Conservation (phyloP, 2,113 vertebrate genomes). For the Phocoena sinus region DNA sequence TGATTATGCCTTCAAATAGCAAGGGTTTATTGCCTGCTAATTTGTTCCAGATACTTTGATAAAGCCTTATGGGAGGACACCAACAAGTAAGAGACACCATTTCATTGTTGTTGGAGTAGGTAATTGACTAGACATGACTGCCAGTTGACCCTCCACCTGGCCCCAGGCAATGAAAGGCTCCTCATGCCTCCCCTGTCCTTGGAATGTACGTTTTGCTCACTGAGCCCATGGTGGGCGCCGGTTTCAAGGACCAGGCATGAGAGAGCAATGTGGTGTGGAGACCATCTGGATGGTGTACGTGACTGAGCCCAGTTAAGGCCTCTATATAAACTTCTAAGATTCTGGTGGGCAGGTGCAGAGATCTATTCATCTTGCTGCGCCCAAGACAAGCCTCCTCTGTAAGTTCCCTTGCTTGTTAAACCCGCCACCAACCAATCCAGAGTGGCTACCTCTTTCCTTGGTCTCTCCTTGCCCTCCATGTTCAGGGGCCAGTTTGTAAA, state of each 20-base stretch:
- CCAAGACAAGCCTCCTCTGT: not conserved
- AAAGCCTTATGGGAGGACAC: not conserved
- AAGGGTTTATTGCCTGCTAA: not conserved
- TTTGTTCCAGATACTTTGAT: not conserved
- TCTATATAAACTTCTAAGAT: not conserved
- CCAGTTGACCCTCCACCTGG: fast-evolving
- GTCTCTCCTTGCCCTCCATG: not conserved
- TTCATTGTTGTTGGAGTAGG: not conserved
- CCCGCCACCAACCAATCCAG: fast-evolving
- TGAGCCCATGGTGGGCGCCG: not conserved
- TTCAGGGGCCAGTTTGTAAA: not conserved
- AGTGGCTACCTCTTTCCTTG: not conserved
- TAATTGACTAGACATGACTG: not conserved
- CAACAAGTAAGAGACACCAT: not conserved
- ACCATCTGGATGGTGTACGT: not conserved
- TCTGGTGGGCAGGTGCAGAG: not conserved
- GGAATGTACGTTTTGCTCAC: not conserved
- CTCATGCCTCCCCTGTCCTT: not conserved
- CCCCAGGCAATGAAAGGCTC: not conserved
- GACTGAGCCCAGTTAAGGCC: not conserved
- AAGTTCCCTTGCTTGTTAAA: not conserved
- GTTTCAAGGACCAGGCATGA: not conserved
- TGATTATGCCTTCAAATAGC: not conserved
- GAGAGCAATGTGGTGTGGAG: not conserved
- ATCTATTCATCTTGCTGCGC: not conserved